phyloP scores from a whole-genome alignment of 1,140 invertebrate species.

The Drosophila dunni region DNA sequence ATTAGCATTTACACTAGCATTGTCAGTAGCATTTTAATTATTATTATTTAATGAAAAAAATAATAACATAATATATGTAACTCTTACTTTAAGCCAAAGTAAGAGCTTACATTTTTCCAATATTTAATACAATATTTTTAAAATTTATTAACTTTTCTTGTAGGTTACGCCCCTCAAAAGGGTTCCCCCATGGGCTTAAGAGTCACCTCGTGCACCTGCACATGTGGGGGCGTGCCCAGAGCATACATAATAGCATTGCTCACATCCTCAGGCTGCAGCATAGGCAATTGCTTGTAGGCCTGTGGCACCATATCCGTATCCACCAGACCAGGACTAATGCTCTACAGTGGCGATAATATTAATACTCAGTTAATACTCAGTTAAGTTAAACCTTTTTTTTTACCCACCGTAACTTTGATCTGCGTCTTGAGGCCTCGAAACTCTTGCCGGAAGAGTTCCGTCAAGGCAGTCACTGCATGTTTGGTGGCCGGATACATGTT shows the following conservation, averaged over 20 bases:
- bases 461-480: constrained; percentile 89
- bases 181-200: constrained; percentile 78
- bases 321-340: constrained; percentile 87
- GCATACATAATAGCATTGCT: constrained; percentile 86
- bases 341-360: constrained; percentile 62
- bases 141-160: no score
- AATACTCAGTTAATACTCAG: no score
- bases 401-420: constrained; percentile 89
- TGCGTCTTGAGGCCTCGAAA: constrained; percentile 86
- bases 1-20: no score
- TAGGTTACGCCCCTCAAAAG: constrained; percentile 31
- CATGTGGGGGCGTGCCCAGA: constrained; percentile 85
- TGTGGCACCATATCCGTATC: constrained; percentile 85
- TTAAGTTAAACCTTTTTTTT: neutral
- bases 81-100: no score
- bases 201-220: constrained; percentile 85
- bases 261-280: constrained; percentile 85
- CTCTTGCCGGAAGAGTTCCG: constrained; percentile 88
- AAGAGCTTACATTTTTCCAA: no score
- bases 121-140: no score
- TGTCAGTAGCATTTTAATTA: no score
- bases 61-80: no score
- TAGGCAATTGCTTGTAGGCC: constrained; percentile 53
- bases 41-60: no score
- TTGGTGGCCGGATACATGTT: constrained; percentile 89